Evolutionary conservation across 2,797 vertebrate species (phyloP).

Genomic region (Xenopus petersii): DNA sequence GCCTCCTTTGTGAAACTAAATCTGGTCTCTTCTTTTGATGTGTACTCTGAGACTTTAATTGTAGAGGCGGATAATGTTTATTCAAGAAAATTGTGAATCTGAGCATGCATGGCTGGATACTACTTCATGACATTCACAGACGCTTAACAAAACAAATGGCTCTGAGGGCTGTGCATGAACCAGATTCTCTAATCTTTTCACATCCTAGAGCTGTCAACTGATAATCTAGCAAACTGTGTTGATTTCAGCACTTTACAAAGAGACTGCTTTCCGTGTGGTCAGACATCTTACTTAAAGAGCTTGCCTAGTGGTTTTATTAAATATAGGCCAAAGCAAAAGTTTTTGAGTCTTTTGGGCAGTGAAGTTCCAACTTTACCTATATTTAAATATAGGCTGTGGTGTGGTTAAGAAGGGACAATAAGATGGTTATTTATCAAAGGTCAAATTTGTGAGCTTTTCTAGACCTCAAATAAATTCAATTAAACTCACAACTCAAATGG

Average conservation of each 20-base stretch:
- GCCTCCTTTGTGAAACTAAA: conserved; percentile 53
- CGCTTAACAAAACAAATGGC: conserved; percentile 92
- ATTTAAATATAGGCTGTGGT: too few species aligned
- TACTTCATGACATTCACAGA: conserved; percentile 81
- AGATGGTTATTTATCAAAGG: too few species aligned
- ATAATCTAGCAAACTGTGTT: conserved; percentile 37
- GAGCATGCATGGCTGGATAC: conserved; percentile 63
- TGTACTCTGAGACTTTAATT: conserved; percentile 68
- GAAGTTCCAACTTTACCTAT: too few species aligned
- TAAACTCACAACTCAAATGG: too few species aligned
- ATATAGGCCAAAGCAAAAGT: too few species aligned
- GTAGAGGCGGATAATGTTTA: conserved; percentile 65
- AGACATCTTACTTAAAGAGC: too few species aligned
- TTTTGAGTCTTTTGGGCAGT: too few species aligned
- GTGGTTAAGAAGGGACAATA: too few species aligned
- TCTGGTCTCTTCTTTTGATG: conserved; percentile 65
- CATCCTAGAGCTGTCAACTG: conserved; percentile 42
- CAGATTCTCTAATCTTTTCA: conserved; percentile 51
- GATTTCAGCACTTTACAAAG: conserved; percentile 18
- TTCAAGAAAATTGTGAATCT: conserved; percentile 59
- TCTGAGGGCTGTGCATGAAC: conserved; percentile 51
- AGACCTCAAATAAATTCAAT: too few species aligned
- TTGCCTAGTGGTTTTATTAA: too few species aligned
- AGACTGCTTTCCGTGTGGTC: not conserved
- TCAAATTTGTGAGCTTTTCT: too few species aligned